Evolutionary conservation across 2,797 vertebrate species (phyloP).

Genomic region (Sebastes iracundus): DNA sequence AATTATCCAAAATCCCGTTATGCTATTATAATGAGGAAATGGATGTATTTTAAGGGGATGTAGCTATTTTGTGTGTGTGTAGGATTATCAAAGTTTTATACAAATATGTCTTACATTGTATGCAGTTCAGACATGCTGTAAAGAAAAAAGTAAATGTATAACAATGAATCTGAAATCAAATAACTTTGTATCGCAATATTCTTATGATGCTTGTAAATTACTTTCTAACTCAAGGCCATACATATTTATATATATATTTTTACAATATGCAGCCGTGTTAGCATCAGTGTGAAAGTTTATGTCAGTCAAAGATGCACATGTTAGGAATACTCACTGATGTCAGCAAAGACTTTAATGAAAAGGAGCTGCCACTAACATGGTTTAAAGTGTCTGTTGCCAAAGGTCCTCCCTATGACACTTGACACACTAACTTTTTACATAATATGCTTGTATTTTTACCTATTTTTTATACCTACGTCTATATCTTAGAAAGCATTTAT

Average conservation of each 20-base stretch:
- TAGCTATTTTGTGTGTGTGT: background rate
- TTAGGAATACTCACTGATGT: too few species aligned
- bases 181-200: background rate
- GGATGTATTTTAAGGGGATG: background rate
- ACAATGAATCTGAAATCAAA: background rate
- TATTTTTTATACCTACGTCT: fast-evolving
- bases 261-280: background rate
- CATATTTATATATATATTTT: too few species aligned
- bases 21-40: background rate
- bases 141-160: background rate
- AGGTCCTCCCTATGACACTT: too few species aligned
- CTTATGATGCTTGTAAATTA: background rate
- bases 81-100: background rate
- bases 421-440: too few species aligned
- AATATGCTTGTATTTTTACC: too few species aligned
- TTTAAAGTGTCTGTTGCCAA: too few species aligned
- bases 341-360: too few species aligned
- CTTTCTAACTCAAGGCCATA: too few species aligned
- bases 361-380: too few species aligned
- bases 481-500: too few species aligned
- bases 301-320: too few species aligned
- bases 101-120: background rate
- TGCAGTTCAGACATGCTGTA: background rate
- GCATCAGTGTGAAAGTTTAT: too few species aligned
- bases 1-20: background rate